A percentile compares a stretch with the other conserved stretches of the same genome.
Conservation (phyloP, 2,113 vertebrate genomes). For the Psophia crepitans region DNA sequence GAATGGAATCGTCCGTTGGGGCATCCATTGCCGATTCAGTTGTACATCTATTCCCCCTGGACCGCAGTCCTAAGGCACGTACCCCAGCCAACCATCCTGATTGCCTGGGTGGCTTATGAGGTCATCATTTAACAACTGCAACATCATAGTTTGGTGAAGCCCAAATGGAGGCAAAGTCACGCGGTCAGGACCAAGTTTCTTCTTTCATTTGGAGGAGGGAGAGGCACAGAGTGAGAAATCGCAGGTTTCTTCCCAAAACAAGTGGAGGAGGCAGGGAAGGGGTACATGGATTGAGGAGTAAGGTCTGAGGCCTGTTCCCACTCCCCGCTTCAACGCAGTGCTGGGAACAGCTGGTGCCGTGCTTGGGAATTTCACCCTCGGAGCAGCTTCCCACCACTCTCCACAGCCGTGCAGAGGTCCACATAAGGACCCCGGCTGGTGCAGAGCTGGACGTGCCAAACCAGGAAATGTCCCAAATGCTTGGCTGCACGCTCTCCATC, state of each 20-base stretch:
- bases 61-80: not conserved
- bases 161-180: not conserved
- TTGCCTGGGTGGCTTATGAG: rapidly evolving
- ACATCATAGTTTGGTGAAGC: not conserved
- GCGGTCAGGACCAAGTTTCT: rapidly evolving
- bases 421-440: not conserved
- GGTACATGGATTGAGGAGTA: not conserved
- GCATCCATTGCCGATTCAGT: not conserved
- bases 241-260: not conserved
- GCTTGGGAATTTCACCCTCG: not conserved
- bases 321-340: not conserved
- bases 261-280: not conserved
- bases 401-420: not conserved
- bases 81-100: not conserved
- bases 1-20: not conserved
- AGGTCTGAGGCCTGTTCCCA: not conserved
- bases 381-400: not conserved
- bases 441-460: not conserved
- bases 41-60: not conserved
- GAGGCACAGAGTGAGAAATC: not conserved
- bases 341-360: not conserved
- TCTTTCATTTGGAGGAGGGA: not conserved
- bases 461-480: slow-evolving; percentile 14
- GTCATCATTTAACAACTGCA: not conserved
- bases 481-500: not conserved